A percentile compares a stretch with the other conserved stretches of the same genome.
phyloP scores from a whole-genome alignment of 2,888 invertebrate genomes.

The Apamea sordens region DNA sequence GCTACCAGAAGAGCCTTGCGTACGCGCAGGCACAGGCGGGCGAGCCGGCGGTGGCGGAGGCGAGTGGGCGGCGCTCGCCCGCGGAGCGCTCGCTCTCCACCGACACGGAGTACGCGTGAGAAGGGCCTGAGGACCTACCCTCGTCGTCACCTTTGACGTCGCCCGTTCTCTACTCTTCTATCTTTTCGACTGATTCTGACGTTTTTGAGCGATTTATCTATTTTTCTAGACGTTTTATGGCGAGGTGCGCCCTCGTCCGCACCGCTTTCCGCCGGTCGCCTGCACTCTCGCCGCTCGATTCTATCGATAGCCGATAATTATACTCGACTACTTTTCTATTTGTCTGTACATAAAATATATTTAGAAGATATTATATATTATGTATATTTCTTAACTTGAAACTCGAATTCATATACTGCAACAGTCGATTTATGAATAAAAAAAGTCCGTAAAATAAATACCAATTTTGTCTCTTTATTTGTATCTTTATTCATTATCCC shows the following conservation, averaged over 20 bases:
- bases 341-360: constrained; percentile 90
- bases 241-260: constrained; percentile 89
- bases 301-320: constrained; percentile 90
- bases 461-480: constrained; percentile 68
- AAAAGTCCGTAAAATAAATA: constrained; percentile 82
- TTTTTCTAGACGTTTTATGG: constrained; percentile 90
- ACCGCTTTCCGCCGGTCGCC: constrained; percentile 89
- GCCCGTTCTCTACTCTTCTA: constrained; percentile 83
- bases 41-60: constrained; percentile 84
- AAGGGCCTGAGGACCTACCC: constrained; percentile 70
- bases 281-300: constrained; percentile 89
- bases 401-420: constrained; percentile 90
- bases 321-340: constrained; percentile 90
- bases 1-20: constrained; percentile 95
- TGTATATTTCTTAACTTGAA: constrained; percentile 90
- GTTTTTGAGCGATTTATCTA: constrained; percentile 91
- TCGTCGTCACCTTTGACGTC: constrained; percentile 73
- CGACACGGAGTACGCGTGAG: constrained; percentile 94
- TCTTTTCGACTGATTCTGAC: constrained; percentile 89
- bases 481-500: constrained; percentile 67
- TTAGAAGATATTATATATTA: constrained; percentile 90
- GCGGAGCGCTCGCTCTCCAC: constrained; percentile 92
- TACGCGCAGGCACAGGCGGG: constrained; percentile 92
- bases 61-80: constrained; percentile 85
- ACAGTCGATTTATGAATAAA: constrained; percentile 90